These are phyloP conservation scores for Bacillus rossius DNA, from an alignment of 1,140 invertebrate species.

Conservation along the genomic window DNA sequence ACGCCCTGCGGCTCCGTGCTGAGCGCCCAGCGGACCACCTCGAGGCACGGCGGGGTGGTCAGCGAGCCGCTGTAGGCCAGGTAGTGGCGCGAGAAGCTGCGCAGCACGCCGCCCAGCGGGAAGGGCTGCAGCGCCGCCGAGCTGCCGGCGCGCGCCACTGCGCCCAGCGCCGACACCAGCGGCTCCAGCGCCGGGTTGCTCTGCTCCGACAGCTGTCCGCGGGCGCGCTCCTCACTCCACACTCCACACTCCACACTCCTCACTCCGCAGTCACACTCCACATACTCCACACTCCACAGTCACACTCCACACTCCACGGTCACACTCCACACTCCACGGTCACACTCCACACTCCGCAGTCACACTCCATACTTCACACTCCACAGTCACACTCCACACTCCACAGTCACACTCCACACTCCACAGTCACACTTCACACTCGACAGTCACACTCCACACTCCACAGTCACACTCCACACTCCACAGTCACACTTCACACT, in stretches of 20 bases:
- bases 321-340: no score
- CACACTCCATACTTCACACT: no score
- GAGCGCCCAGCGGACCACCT: slow-evolving; percentile 68
- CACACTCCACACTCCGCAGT: no score
- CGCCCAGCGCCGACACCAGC: not conserved
- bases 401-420: no score
- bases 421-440: no score
- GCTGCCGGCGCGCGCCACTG: not conserved
- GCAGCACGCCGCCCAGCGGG: slow-evolving; percentile 44
- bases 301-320: no score
- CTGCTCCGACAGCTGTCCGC: not conserved
- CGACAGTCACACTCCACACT: no score
- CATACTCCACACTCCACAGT: not conserved
- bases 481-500: no score
- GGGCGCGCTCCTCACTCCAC: no score
- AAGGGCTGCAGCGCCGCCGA: slow-evolving; percentile 13
- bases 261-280: slow-evolving; percentile 37
- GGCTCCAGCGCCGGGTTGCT: not conserved
- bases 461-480: no score
- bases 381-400: no score
- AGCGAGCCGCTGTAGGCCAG: slow-evolving; percentile 62
- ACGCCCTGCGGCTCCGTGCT: slow-evolving; percentile 37
- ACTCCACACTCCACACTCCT: no score
- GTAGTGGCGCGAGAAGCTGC: slow-evolving; percentile 37
- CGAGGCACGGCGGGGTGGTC: slow-evolving; percentile 62